Base-by-base conservation (phyloP, 2,113 vertebrate genomes). In the Speoplatyrhinus poulsoni region DNA sequence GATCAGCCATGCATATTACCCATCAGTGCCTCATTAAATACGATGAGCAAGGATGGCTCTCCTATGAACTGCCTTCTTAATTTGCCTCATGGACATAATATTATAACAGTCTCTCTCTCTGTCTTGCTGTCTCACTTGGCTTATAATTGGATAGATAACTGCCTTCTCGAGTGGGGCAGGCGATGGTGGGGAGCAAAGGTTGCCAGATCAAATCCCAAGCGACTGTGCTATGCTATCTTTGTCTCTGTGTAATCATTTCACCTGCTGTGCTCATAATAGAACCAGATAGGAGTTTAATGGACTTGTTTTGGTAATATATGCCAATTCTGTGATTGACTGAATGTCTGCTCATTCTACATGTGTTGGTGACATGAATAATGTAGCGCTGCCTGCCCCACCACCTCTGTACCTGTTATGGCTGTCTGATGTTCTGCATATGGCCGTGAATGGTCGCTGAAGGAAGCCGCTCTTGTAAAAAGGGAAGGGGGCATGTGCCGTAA, bases 11-110 rank as follows among this genome's bases (percentile, higher is more conserved):
- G 88, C 88, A 82, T 91, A 92, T 92, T 90, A 91, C 86, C 86
- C 91, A 91, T 92, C 90, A 90, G 90, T 90, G 92, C 82, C 92
- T 93, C 92, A 92, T 93, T 93, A 92, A 88, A 85, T 88, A 87
- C 89, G 87, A 89, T 89, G 89, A 92, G 86, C 88, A 82, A 78
- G 82, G 88, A 89, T 86, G 79, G 82, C 85, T 86, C 83, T 90
- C 90, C 89, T 87, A 76, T 81, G 84, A 89, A 91, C 84, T 82
- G 86, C 83, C 88, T 89, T 85, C 87, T 91, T 92, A 89, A 92
- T 93, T 92, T 92, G 90, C 89, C 90, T 87, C 83, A 88, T 91
- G 92, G 89, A 92, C 88, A 76, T 82, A 84, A 82, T 89, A 91
- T 85, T 87, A 83, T 83, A 83, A 64, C 72, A 48, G 46, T 50